Percentiles rank a stretch among this genome's conserved stretches.
phyloP scores from a whole-genome alignment of 2,888 invertebrate genomes.

The Melieria crassipennis region DNA sequence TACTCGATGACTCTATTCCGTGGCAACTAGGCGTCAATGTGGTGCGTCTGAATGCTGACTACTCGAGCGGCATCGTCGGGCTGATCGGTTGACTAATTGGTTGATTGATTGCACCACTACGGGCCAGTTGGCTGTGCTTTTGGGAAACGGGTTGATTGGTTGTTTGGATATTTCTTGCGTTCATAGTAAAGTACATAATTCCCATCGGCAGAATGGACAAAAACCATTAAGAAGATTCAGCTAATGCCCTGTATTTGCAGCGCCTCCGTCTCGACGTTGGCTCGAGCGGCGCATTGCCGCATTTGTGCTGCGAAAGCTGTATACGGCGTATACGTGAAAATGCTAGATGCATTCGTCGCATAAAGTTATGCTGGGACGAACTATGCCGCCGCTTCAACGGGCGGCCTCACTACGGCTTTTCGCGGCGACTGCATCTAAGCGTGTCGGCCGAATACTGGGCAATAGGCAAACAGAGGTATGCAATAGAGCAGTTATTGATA shows the following conservation, averaged over 20 bases:
- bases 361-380: constrained; percentile 36
- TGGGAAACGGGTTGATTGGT: constrained; percentile 26
- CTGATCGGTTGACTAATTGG: not conserved
- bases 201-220: constrained; percentile 66
- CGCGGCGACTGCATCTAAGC: constrained; percentile 56
- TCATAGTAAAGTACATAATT: constrained; percentile 67
- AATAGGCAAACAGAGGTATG: constrained; percentile 63
- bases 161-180: constrained; percentile 44
- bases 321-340: constrained; percentile 12
- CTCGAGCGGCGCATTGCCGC: constrained; percentile 19
- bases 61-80: not conserved
- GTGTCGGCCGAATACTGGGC: constrained; percentile 29
- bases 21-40: no score
- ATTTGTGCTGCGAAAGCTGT: constrained; percentile 36
- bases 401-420: constrained; percentile 47
- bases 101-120: not conserved
- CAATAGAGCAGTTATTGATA: constrained; percentile 60
- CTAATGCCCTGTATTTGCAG: constrained; percentile 57
- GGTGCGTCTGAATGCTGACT: no score
- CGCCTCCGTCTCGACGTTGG: constrained; percentile 11
- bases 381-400: constrained; percentile 28
- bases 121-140: constrained; percentile 17
- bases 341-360: constrained; percentile 55
- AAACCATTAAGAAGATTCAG: constrained; percentile 66
- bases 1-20: no score